phyloP scores from a whole-genome alignment of 2,113 vertebrate genomes.

The Passer montanus region DNA sequence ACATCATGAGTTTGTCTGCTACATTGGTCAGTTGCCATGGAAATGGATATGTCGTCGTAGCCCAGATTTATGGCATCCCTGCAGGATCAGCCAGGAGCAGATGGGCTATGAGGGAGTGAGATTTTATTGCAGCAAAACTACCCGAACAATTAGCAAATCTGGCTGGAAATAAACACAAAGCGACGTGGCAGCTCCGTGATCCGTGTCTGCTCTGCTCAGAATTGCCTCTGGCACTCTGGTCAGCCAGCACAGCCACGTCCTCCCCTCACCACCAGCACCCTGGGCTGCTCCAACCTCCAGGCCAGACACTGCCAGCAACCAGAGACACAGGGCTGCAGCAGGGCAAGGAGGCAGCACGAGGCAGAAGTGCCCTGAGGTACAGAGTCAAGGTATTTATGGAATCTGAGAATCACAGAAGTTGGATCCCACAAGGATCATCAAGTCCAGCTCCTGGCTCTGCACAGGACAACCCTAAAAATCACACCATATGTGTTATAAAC shows the following conservation, averaged over 20 bases:
- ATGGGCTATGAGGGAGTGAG: conserved; percentile 65
- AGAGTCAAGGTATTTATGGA: neutral
- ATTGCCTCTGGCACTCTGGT: neutral
- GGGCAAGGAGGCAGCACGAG: neutral
- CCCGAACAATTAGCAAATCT: conserved; percentile 59
- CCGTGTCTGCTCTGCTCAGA: neutral
- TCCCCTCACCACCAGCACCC: neutral
- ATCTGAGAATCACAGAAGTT: neutral
- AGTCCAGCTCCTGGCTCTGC: neutral
- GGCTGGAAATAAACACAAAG: conserved; percentile 55
- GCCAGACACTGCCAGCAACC: neutral
- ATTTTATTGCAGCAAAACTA: conserved; percentile 53
- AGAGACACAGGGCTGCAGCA: neutral
- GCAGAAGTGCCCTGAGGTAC: neutral
- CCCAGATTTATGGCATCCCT: conserved; percentile 65
- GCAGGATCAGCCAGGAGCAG: conserved; percentile 64
- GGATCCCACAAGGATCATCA: neutral
- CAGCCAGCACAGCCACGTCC: neutral
- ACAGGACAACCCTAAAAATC: neutral
- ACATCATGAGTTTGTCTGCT: conserved; percentile 48
- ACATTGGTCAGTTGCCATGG: conserved; percentile 64
- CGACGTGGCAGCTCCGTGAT: neutral
- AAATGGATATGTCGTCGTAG: conserved; percentile 36
- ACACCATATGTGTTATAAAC: neutral
- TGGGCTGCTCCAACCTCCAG: neutral